These are phyloP conservation scores for Amblyjoppa fuscipennis DNA, from an alignment of 2,888 invertebrate genomes.

Conservation along the genomic window DNA sequence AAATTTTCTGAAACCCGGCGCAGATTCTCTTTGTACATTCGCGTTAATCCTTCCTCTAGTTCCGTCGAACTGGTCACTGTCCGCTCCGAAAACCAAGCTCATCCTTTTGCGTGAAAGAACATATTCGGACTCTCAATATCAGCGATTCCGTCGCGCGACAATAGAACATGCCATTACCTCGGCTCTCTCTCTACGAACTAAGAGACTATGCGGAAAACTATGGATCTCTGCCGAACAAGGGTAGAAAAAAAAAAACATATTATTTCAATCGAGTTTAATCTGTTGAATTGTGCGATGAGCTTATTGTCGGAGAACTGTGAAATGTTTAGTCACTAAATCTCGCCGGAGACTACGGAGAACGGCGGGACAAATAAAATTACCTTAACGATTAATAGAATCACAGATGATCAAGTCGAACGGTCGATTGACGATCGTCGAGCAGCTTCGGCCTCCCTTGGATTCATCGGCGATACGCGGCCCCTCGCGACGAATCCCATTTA, in stretches of 20 bases:
- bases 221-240: conserved; percentile 51
- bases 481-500: conserved; percentile 47
- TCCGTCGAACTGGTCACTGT: conserved; percentile 63
- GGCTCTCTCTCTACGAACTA: conserved; percentile 43
- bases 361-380: conserved; percentile 16
- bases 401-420: conserved; percentile 15
- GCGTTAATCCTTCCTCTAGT: conserved; percentile 57
- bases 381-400: conserved; percentile 49
- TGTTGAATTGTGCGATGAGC: not conserved
- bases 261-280: not conserved
- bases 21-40: conserved; percentile 63
- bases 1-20: conserved; percentile 67
- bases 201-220: conserved; percentile 47
- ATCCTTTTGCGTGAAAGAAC: conserved; percentile 61
- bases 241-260: not conserved
- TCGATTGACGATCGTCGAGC: conserved; percentile 33
- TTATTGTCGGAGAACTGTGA: not conserved
- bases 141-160: not conserved
- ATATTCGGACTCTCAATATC: conserved; percentile 32
- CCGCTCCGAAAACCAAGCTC: conserved; percentile 66
- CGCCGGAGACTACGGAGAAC: not conserved
- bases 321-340: not conserved
- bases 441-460: not conserved
- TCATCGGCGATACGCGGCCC: conserved; percentile 45
- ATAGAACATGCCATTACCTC: not conserved